Base-by-base conservation (phyloP, 2,797 vertebrate species). In the Acanthurus tractus region DNA sequence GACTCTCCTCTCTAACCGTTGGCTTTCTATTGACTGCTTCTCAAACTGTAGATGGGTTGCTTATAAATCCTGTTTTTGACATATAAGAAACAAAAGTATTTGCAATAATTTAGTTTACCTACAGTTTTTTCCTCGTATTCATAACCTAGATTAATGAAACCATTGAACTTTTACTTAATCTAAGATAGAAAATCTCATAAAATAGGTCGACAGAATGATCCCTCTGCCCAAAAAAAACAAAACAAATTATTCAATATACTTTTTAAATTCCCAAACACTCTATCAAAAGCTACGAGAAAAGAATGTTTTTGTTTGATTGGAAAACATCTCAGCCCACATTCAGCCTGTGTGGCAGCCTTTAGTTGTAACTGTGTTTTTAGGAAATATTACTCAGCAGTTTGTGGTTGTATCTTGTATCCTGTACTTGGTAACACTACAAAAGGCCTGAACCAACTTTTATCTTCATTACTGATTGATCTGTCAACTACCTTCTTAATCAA, bases 41-140 rank as follows among this genome's bases (percentile, higher is more conserved):
- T 74, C 40, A 45, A 62, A 59, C 46, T 71, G 66, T 25, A 36
- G 34, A 65, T 58, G 23, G 23, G 54, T 76, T 58, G 23, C 48
- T 65, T 17, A 49, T 13, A 61, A 49, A 54, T 61, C 17, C 4
- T 20, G 15, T 15, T 36, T 7, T 5, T 25, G 10, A 68, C 40
- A 34, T 48, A 5, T 66, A 18, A n/a, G 46, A 15, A 56, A 53
- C 20, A 59, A 20, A 40, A 13, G 25, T 12, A 55, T 54, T 34
- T 14, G 44, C 29, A 48, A 25, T 8, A 13, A 25, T 18, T 18
- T 29, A 48, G 6, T 20, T 50, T 3, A 53, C 22, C 4, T 8
- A 44, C 34, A 23, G 10, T 1, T 11, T 23, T 23, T 34, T 45
- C 17, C 48, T 17, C 6, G 14, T 13, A 2, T n/a, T 23, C 3